Conservation (phyloP, 1,140 invertebrate species). For the Trigoniulus corallinus region DNA sequence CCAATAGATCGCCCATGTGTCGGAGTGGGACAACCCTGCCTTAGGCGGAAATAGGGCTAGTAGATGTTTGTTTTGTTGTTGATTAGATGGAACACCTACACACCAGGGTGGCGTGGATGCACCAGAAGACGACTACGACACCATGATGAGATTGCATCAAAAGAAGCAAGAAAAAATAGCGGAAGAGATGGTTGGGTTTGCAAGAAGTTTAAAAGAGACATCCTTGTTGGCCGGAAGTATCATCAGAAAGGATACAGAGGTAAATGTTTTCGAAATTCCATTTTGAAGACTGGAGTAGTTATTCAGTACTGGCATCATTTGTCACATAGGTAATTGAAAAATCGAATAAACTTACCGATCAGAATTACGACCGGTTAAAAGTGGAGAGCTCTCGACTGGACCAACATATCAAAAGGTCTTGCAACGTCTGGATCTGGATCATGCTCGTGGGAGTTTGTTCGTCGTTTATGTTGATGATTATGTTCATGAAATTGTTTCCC, state of each 20-base stretch:
- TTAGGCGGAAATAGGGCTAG: not conserved
- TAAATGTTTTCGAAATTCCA: constrained; percentile 20
- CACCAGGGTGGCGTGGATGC: constrained; percentile 17
- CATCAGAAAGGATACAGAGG: constrained; percentile 69
- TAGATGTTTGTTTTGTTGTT: constrained; percentile 8
- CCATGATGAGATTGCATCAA: constrained; percentile 64
- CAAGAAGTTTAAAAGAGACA: constrained; percentile 74
- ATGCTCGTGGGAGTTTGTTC: constrained; percentile 65
- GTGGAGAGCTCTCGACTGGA: constrained; percentile 61
- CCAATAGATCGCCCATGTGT: not conserved
- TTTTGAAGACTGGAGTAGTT: too few species aligned
- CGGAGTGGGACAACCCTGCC: not conserved
- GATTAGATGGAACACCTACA: constrained; percentile 22
- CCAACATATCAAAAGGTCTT: constrained; percentile 66
- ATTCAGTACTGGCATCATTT: not conserved
- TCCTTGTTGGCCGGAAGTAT: constrained; percentile 65
- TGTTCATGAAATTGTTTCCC: constrained; percentile 57
- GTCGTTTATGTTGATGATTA: constrained; percentile 76
- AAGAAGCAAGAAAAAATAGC: constrained; percentile 79
- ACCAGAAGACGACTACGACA: constrained; percentile 48
- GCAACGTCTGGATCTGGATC: constrained; percentile 87
- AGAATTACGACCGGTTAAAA: constrained; percentile 55
- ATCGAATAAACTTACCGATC: constrained; percentile 57
- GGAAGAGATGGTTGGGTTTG: constrained; percentile 77
- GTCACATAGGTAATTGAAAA: constrained; percentile 34